Percentiles rank a stretch among this genome's conserved stretches.
These are phyloP conservation scores for Macrosoma leucophasiata DNA, from an alignment of 2,888 invertebrate species.

Conservation along the genomic window DNA sequence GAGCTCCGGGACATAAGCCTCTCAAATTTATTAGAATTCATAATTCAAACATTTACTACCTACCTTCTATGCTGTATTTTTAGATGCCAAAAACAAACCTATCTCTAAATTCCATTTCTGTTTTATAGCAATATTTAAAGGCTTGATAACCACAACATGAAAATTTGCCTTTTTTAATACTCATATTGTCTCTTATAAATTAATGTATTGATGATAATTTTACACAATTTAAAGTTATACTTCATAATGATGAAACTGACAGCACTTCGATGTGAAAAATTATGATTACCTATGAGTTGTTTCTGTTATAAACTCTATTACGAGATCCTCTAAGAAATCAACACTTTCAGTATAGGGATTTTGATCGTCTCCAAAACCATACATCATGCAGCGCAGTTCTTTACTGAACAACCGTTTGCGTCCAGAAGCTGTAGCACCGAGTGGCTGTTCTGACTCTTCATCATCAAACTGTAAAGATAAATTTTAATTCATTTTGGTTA, in stretches of 20 bases:
- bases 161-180: too few relatives aligned
- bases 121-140: too few relatives aligned
- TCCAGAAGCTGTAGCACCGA: constrained; percentile 81
- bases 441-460: constrained; percentile 81
- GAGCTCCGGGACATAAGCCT: too few relatives aligned
- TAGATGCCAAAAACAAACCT: too few relatives aligned
- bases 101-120: too few relatives aligned
- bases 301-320: constrained; percentile 97
- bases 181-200: too few relatives aligned
- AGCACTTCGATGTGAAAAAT: constrained; percentile 11
- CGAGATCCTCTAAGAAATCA: constrained; percentile 96
- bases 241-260: constrained; percentile 2
- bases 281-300: constrained; percentile 89
- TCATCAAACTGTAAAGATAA: constrained; percentile 72
- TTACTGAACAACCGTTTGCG: constrained; percentile 92
- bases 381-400: constrained; percentile 98
- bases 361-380: constrained; percentile 99
- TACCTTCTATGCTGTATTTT: too few relatives aligned
- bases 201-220: too few relatives aligned
- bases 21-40: too few relatives aligned
- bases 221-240: not conserved
- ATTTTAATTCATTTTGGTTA: not conserved
- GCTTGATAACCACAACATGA: not conserved
- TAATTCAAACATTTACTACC: too few relatives aligned
- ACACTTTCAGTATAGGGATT: constrained; percentile 99